Evolutionary conservation across 2,113 vertebrate species (phyloP).

Genomic region (Ibidorhyncha struthersii): DNA sequence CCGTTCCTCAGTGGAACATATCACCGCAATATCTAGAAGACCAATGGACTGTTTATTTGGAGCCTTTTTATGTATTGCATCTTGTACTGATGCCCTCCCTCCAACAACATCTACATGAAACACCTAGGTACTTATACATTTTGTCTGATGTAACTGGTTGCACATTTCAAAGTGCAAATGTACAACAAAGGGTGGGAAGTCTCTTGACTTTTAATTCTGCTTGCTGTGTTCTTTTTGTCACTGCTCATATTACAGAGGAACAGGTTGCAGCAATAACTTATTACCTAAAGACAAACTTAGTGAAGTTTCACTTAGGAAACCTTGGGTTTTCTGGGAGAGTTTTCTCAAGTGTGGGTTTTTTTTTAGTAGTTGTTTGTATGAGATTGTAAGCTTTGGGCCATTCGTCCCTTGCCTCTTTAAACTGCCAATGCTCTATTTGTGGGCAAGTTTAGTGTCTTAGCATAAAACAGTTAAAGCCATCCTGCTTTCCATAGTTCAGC

Average conservation of each 20-base stretch:
- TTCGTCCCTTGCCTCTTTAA: not conserved
- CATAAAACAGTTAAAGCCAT: not conserved
- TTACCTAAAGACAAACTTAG: conserved; percentile 19
- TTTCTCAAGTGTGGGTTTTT: not conserved
- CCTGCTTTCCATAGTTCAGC: not conserved
- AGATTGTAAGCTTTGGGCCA: not conserved
- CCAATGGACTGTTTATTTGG: not conserved
- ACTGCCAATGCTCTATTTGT: not conserved
- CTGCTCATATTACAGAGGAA: not conserved
- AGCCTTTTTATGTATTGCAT: not conserved
- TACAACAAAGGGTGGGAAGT: not conserved
- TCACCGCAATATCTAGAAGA: not conserved
- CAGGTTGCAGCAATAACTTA: not conserved
- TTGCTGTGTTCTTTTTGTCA: not conserved
- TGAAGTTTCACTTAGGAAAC: conserved; percentile 16
- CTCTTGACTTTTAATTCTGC: not conserved
- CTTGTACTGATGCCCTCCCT: not conserved
- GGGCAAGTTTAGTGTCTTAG: not conserved
- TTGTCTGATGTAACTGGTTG: not conserved
- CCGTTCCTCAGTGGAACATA: not conserved
- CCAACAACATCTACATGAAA: not conserved
- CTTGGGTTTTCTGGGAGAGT: not conserved
- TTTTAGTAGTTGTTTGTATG: not conserved
- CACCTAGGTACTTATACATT: not conserved
- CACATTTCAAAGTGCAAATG: not conserved